Percentiles rank a stretch among this genome's conserved stretches.
phyloP scores from a whole-genome alignment of 2,113 vertebrate genomes.

The Pterocles gutturalis region DNA sequence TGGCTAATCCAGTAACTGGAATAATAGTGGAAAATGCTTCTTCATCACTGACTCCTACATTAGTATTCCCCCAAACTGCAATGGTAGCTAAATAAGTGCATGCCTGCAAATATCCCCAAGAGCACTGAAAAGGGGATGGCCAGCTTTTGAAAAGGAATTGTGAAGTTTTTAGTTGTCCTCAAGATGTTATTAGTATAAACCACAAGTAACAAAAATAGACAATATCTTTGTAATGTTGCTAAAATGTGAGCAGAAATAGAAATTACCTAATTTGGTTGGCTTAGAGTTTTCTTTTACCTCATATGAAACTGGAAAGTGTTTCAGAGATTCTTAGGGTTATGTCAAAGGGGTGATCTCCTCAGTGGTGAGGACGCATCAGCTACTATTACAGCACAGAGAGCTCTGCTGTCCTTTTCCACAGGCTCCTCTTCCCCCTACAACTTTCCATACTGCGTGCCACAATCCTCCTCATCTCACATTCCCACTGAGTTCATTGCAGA shows the following conservation, averaged over 20 bases:
- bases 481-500: constrained; percentile 44
- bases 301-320: neutral
- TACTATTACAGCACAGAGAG: neutral
- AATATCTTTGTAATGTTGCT: neutral
- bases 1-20: neutral
- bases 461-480: constrained; percentile 50
- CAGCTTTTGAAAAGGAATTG: neutral
- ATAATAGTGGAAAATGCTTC: neutral
- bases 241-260: neutral
- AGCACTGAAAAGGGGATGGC: neutral
- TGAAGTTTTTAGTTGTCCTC: neutral
- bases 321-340: neutral
- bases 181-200: neutral
- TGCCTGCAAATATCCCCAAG: neutral
- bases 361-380: neutral
- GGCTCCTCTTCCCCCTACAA: neutral
- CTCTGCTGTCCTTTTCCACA: neutral
- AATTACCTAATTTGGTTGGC: neutral
- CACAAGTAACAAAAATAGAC: neutral
- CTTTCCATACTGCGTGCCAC: constrained; percentile 7
- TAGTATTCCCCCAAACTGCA: neutral
- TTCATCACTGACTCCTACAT: neutral
- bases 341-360: neutral
- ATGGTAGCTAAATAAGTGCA: neutral
- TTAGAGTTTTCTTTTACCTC: neutral